Base-by-base conservation (phyloP, 2,113 vertebrate species). In the Melanerpes formicivorus region DNA sequence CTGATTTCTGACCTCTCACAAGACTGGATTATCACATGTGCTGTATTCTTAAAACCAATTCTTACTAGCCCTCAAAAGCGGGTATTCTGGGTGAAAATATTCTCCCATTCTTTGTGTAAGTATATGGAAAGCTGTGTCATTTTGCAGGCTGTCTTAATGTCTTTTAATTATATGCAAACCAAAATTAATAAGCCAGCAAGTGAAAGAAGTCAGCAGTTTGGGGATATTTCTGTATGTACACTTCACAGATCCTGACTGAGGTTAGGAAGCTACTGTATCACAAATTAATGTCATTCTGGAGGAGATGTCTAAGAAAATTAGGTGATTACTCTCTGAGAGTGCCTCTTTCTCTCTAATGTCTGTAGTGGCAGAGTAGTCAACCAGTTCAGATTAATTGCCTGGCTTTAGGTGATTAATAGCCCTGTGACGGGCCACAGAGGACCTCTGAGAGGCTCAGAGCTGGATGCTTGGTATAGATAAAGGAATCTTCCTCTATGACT, bases 281-380 rank as follows among this genome's bases (percentile, higher is more conserved):
- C 54, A 65, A 93, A 96, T 94, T 88, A 92, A 94, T 93, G 74
- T 95, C 63, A 37, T 90, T 90, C 80, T 90, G 56, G 42, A 58
- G 74, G 62, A 82, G 54, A 52, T 88, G 74, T 69, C 91, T 84
- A 73, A 95, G 87, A 54, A 92, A 94, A 94, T 85, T 40, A 91
- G 92, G 60, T 85, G 79, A 87, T 85, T 80, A 70, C 34, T 88
- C 64, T 96, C 67, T 26, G 69, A 63, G 64, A 81, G 29, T 42
- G 59, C 59, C 64, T 32, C 21, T 70, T 95, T 62, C 63, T 87
- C 70, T 81, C 52, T 7, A 9, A 17, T 23, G 29, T 52, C 50
- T 14, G 42, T 2, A 77, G 59, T 46, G 84, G 78, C 40, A 37
- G 14, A 11, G 34, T 3, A 3, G 70, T 16, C 32, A 73, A 19